Percentiles rank a stretch among this genome's conserved stretches.
Evolutionary conservation across 2,797 vertebrate species (phyloP).

Genomic region (Rhinichthys osculus): DNA sequence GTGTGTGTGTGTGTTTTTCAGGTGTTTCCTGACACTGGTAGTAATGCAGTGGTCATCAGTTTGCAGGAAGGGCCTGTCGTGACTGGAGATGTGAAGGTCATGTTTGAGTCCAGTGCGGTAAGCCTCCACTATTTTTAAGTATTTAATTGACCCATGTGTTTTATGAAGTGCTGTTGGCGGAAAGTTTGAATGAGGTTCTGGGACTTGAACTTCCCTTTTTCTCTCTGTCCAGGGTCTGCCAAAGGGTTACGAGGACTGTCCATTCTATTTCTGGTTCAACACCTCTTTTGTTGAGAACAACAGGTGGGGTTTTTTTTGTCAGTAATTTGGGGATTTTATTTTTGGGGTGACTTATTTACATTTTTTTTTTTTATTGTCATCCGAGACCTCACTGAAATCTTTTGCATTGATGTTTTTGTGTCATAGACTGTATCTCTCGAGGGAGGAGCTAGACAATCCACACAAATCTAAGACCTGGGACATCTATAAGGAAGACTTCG

Average conservation of each 20-base stretch:
- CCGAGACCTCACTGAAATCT: not conserved
- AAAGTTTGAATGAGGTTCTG: not conserved
- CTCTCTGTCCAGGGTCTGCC: conserved; percentile 82
- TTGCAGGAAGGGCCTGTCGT: conserved; percentile 84
- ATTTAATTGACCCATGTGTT: not conserved
- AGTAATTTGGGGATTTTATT: not conserved
- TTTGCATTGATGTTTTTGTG: not conserved
- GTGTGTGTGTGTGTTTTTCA: conserved; percentile 60
- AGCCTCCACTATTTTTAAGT: conserved; percentile 71
- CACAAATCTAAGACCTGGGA: conserved; percentile 93
- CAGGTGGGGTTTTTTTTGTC: conserved; percentile 77
- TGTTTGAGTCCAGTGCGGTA: conserved; percentile 89
- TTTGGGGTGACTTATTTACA: too few species aligned
- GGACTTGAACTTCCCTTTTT: not conserved
- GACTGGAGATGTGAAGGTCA: conserved; percentile 90
- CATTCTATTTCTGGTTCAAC: conserved; percentile 98
- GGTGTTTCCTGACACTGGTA: conserved; percentile 88
- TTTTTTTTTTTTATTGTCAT: not conserved
- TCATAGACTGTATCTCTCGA: conserved; percentile 86
- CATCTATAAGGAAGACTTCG: conserved; percentile 89
- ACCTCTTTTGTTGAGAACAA: conserved; percentile 89
- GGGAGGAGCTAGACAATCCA: conserved; percentile 93
- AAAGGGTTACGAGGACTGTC: conserved; percentile 90
- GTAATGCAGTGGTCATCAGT: conserved; percentile 83
- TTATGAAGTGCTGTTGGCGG: not conserved